phyloP scores from a whole-genome alignment of 2,888 invertebrate genomes.

The Acutogordius australiensis region DNA sequence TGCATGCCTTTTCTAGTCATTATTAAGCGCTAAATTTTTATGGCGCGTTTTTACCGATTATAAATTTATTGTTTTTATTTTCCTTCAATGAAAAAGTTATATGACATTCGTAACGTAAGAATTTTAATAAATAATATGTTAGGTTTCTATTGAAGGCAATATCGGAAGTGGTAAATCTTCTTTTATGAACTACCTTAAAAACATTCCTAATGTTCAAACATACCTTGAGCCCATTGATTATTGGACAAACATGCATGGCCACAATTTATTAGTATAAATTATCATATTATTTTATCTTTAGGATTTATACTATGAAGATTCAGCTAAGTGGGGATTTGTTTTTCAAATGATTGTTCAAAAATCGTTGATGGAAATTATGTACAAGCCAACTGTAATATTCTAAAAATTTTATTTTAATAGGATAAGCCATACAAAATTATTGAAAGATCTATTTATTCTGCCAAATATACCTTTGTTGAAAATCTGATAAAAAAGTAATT shows the following conservation, averaged over 20 bases:
- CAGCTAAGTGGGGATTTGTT: neutral
- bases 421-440: neutral
- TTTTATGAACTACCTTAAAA: neutral
- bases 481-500: constrained; percentile 1
- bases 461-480: constrained; percentile 5
- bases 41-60: no score
- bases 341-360: constrained; percentile 10
- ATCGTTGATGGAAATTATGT: constrained; percentile 1
- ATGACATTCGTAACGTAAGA: no score
- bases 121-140: no score
- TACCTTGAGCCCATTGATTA: constrained; percentile 1
- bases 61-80: no score
- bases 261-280: constrained; percentile 5
- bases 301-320: constrained; percentile 3
- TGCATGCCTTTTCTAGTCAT: no score
- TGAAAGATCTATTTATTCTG: constrained; percentile 7
- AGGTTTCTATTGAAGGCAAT: constrained; percentile 7
- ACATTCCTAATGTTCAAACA: neutral
- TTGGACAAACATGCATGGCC: neutral
- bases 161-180: constrained; percentile 2
- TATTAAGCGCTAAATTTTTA: no score
- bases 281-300: neutral
- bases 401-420: neutral
- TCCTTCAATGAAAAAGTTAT: no score
- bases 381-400: neutral